Base-by-base conservation (phyloP, 37 sponge, comb jelly and placozoan genomes). In the Hexactinellida sp. region DNA sequence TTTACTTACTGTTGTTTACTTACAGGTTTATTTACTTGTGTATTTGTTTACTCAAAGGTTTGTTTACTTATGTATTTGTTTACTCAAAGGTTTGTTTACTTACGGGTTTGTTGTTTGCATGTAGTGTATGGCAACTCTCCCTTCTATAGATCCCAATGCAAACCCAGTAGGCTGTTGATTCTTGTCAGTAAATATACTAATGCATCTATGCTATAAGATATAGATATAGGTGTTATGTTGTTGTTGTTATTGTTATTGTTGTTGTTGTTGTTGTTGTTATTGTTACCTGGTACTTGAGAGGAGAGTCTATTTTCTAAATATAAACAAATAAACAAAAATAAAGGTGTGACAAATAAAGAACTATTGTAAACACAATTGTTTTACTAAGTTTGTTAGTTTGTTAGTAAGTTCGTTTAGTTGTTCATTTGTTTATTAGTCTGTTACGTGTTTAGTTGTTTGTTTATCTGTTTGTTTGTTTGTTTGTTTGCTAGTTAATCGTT, bases 111-210 rank as follows among this genome's bases (percentile, higher is more conserved):
- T 88, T 39, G 95, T 91, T 55, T 94, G 90, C 54, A 90, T 89
- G 86, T 95, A 93, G 1, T 95, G 95, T 21, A 97, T 91, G 38
- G 97, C 97, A 36, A 93, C 94, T 37, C 97, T 82, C 0, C 97
- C 97, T 39, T 97, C 97, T 36, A 97, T 97, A 85, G 95, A 94
- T 47, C 97, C 95, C 3, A 97, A 88, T 54, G 94, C 94, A 90
- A 92, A 97, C 30, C 97, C 97, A 5, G 93, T 89, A 21, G 97
- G 97, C 36, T 90, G 92, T 10, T 85, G 55, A 84, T 94, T 90
- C 87, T 97, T 94, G 84, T 94, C 95, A 36, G 86, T 94, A 82
- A 94, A 97, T 38, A 94, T 97, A 85, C 88, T 47, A n/a, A 95
- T 54, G 85, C 93, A 93, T 36, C 95, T 84, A 88, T 93, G 91